phyloP scores from a whole-genome alignment of 2,888 invertebrate genomes.

The Pristionchus japonicus region DNA sequence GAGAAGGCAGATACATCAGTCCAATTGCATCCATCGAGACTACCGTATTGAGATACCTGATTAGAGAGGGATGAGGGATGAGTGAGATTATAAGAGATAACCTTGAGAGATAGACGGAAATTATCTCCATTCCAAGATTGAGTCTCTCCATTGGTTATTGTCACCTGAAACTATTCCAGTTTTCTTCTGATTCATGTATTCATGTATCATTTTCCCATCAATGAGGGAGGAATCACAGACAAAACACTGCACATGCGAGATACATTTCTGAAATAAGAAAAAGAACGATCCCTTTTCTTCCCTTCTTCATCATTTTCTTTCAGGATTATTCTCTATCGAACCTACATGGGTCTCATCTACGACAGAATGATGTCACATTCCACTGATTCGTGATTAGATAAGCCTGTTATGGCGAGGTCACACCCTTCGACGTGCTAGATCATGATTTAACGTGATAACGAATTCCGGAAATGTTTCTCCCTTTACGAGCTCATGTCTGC shows the following conservation, averaged over 20 bases:
- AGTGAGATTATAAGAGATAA: background rate
- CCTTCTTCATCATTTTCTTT: no score
- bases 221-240: no score
- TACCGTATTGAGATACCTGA: constrained; percentile 39
- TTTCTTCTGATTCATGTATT: background rate
- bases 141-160: background rate
- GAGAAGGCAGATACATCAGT: constrained; percentile 34
- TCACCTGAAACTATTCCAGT: background rate
- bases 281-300: no score
- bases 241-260: no score
- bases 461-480: constrained; percentile 33
- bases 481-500: constrained; percentile 4
- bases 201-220: no score
- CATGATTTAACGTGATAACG: background rate
- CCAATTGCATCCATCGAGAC: constrained; percentile 37
- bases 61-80: background rate
- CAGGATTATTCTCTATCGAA: background rate
- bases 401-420: background rate
- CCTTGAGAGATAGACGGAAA: constrained; percentile 22
- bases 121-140: background rate
- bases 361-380: background rate
- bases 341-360: background rate
- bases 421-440: background rate
- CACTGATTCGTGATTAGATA: constrained; percentile 14
- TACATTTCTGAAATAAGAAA: no score